Conservation (phyloP, 2,888 invertebrate species). For the Eubasilissa splendida region DNA sequence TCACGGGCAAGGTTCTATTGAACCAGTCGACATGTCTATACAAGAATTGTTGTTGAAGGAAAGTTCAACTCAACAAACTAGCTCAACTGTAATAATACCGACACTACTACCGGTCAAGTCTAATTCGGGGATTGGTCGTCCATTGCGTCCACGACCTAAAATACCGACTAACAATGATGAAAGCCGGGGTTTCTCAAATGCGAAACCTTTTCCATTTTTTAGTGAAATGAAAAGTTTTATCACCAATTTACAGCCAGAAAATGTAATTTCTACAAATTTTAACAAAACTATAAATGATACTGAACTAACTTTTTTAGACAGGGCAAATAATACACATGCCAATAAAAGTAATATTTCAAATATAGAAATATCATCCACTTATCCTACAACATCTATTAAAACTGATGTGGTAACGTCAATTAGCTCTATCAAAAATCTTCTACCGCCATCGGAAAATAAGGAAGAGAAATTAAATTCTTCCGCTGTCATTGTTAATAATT, state of each 20-base stretch:
- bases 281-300: background rate
- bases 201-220: constrained; percentile 49
- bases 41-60: constrained; percentile 63
- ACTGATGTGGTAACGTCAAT: constrained; percentile 65
- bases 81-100: constrained; percentile 59
- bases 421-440: constrained; percentile 60
- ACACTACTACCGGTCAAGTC: constrained; percentile 86
- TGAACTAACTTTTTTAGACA: background rate
- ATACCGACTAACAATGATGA: constrained; percentile 60
- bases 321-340: constrained; percentile 14
- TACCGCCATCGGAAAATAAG: constrained; percentile 9
- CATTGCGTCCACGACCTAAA: constrained; percentile 78
- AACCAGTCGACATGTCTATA: constrained; percentile 63
- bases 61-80: constrained; percentile 58
- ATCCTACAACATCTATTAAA: constrained; percentile 60
- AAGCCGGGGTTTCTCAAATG: constrained; percentile 62
- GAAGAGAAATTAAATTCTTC: constrained; percentile 1
- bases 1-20: constrained; percentile 64
- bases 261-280: background rate
- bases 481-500: background rate
- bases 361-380: constrained; percentile 7
- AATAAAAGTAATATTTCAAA: background rate
- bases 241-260: constrained; percentile 52
- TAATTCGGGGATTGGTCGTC: constrained; percentile 82
- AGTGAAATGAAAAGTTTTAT: constrained; percentile 57